These are phyloP conservation scores for Polyommatus icarus DNA, from an alignment of 2,888 invertebrate species.

Conservation along the genomic window DNA sequence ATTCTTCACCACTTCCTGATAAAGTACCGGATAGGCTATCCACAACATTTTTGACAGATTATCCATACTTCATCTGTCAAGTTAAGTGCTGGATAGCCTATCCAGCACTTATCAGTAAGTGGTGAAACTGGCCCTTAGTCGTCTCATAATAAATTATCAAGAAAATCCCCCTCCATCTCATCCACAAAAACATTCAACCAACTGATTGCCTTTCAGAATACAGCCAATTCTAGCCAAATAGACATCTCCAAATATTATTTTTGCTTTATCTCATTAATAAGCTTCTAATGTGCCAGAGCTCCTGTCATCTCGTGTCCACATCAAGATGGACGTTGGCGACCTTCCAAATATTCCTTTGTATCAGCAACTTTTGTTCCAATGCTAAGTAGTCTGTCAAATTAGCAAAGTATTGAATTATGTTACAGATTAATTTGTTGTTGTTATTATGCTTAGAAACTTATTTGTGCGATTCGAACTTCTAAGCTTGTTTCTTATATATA, in stretches of 20 bases:
- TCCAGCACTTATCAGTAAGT: no score
- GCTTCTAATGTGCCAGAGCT: not conserved
- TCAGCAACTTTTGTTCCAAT: slow-evolving; percentile 19
- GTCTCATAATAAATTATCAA: no score
- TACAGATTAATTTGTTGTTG: not conserved
- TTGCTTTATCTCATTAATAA: not conserved
- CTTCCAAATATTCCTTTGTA: slow-evolving; percentile 2
- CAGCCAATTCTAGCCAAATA: not conserved
- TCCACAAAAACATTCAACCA: not conserved
- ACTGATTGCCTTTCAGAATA: not conserved
- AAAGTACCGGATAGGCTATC: no score
- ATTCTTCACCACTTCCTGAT: no score
- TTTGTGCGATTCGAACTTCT: no score
- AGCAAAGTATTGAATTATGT: not conserved
- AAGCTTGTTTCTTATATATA: no score
- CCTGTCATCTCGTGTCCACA: slow-evolving; percentile 8
- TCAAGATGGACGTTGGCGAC: not conserved
- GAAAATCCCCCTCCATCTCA: no score
- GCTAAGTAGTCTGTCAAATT: slow-evolving; percentile 15
- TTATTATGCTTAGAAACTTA: not conserved
- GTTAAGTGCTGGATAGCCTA: no score
- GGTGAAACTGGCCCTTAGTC: no score
- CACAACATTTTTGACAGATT: no score
- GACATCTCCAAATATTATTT: slow-evolving; percentile 7
- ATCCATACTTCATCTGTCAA: no score